phyloP scores from a whole-genome alignment of 2,797 vertebrate genomes.

The Hypotaenidia okinawae region DNA sequence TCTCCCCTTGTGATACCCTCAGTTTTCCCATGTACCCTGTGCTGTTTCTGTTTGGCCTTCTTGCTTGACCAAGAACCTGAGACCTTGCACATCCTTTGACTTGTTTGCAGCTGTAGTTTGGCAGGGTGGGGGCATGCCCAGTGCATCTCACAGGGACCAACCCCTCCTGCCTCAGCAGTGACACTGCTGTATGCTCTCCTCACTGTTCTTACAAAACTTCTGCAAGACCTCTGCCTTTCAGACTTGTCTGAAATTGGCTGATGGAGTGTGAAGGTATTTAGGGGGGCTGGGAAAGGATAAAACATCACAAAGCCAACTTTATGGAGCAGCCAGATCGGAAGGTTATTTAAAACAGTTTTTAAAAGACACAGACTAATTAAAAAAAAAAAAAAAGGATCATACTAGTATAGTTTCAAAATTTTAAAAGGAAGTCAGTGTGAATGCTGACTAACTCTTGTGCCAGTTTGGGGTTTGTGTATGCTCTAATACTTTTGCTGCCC shows the following conservation, averaged over 20 bases:
- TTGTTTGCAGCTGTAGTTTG: neutral
- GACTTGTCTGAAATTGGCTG: neutral
- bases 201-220: neutral
- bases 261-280: neutral
- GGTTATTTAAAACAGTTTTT: neutral
- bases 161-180: neutral
- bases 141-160: rapidly evolving
- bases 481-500: neutral
- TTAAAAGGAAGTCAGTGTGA: neutral
- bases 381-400: neutral
- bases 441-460: neutral
- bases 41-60: neutral
- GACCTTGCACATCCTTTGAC: neutral
- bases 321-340: neutral
- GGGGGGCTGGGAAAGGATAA: neutral
- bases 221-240: neutral
- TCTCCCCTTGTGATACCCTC: neutral
- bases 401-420: neutral
- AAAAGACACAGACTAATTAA: neutral
- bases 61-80: neutral
- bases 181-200: rapidly evolving
- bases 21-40: neutral
- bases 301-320: neutral
- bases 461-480: neutral
- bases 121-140: neutral